Conservation (phyloP, 2,113 vertebrate genomes). For the Pangasianodon gigas region DNA sequence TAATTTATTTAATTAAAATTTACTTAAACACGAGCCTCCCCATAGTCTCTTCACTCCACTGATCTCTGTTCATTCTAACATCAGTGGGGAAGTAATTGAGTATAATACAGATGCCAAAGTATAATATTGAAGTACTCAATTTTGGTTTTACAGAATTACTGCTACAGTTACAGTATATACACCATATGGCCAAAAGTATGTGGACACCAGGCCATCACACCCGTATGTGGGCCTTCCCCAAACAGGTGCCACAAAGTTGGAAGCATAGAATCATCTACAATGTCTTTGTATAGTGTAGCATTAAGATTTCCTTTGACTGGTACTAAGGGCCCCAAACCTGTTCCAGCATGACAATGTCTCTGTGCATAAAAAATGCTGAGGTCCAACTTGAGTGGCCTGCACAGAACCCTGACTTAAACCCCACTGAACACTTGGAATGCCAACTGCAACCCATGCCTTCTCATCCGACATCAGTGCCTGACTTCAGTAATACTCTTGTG, state of each 20-base stretch:
- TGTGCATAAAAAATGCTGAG: not conserved
- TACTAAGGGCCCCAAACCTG: not conserved
- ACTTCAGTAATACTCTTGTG: not conserved
- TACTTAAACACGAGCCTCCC: not conserved
- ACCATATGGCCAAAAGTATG: not conserved
- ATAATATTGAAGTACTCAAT: not conserved
- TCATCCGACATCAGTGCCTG: not conserved
- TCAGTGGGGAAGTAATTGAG: not conserved
- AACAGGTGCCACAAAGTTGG: not conserved
- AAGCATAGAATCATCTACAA: not conserved
- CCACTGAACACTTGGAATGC: not conserved
- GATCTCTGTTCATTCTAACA: not conserved
- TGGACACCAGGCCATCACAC: not conserved
- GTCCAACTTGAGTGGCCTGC: not conserved
- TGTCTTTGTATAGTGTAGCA: not conserved
- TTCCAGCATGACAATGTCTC: not conserved
- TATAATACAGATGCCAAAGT: not conserved
- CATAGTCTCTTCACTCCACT: not conserved
- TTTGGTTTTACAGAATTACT: not conserved
- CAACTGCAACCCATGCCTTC: not conserved
- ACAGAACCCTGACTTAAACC: not conserved
- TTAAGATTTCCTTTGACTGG: not conserved
- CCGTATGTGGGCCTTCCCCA: no score
- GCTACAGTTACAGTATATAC: not conserved
- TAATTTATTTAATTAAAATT: no score